phyloP scores from a whole-genome alignment of 1,140 invertebrate genomes.

The Drosophila mauritiana region DNA sequence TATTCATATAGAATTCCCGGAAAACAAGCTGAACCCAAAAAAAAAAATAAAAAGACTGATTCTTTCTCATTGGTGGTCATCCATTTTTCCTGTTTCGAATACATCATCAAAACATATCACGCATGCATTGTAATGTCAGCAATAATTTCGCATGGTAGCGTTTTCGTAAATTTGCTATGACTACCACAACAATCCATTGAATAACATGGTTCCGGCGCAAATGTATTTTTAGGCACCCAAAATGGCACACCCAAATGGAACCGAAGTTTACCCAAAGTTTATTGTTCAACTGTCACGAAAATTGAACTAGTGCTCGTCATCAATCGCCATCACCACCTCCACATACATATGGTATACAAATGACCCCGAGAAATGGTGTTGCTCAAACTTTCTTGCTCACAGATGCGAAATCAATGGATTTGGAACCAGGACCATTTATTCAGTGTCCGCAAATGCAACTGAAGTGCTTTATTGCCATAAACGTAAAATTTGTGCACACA shows the following conservation, averaged over 20 bases:
- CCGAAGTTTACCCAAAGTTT: constrained; percentile 17
- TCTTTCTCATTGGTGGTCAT: neutral
- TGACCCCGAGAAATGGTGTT: constrained; percentile 1
- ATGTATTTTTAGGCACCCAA: constrained; percentile 39
- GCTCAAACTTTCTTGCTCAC: neutral
- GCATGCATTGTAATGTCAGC: constrained; percentile 5
- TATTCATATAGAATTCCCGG: neutral
- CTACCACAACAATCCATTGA: constrained; percentile 34
- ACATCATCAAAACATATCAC: constrained; percentile 15
- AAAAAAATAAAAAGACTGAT: neutral
- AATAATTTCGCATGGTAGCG: constrained; percentile 32
- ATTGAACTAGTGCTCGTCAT: constrained; percentile 29
- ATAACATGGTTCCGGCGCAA: constrained; percentile 2
- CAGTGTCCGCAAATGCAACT: constrained; percentile 36
- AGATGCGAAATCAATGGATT: neutral
- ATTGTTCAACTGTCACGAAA: constrained; percentile 37
- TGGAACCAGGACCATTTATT: neutral
- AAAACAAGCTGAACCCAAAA: neutral
- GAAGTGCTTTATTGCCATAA: constrained; percentile 29
- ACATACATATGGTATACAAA: constrained; percentile 2
- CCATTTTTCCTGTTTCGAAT: neutral
- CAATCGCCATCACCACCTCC: constrained; percentile 13
- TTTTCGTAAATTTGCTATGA: constrained; percentile 30
- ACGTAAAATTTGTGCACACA: constrained; percentile 42
- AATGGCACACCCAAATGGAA: neutral